A percentile compares a stretch with the other conserved stretches of the same genome.
Conservation (phyloP, 1,140 invertebrate species). For the Drosophila biarmipes region DNA sequence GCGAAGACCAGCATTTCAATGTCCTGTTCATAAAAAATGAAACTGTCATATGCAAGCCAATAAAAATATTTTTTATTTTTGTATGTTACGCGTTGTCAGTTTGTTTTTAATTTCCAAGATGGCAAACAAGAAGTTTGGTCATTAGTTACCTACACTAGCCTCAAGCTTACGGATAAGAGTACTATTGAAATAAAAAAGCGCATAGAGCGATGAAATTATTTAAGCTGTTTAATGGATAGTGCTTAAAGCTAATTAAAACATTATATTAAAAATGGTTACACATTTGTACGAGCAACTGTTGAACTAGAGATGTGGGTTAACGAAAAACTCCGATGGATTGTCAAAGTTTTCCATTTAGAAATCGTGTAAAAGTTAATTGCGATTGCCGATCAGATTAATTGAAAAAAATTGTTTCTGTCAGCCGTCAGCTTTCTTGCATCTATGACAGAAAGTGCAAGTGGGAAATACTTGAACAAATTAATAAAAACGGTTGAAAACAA, state of each 20-base stretch:
- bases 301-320: slow-evolving; percentile 58
- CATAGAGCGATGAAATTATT: neutral
- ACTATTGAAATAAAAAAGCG: neutral
- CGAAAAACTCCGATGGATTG: slow-evolving; percentile 8
- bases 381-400: slow-evolving; percentile 60
- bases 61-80: slow-evolving; percentile 4
- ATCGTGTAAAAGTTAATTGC: slow-evolving; percentile 77
- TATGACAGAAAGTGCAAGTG: slow-evolving; percentile 63
- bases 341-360: slow-evolving; percentile 65
- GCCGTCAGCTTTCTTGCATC: slow-evolving; percentile 24
- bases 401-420: slow-evolving; percentile 59
- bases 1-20: neutral
- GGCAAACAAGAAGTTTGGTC: slow-evolving; percentile 18
- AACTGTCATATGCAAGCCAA: neutral
- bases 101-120: slow-evolving; percentile 22
- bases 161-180: neutral
- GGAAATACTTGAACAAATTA: slow-evolving; percentile 12
- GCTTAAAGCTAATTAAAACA: slow-evolving; percentile 41
- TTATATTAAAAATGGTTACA: slow-evolving; percentile 21
- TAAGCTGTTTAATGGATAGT: slow-evolving; percentile 14
- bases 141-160: neutral
- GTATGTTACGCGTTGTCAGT: slow-evolving; percentile 5
- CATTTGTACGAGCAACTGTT: slow-evolving; percentile 31
- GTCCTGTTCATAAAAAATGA: slow-evolving; percentile 5
- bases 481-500: slow-evolving; percentile 20